Evolutionary conservation across 1,140 invertebrate genomes (phyloP), one percentile per base, ranked within the genome.

Genomic region (Littorina saxatilis): DNA sequence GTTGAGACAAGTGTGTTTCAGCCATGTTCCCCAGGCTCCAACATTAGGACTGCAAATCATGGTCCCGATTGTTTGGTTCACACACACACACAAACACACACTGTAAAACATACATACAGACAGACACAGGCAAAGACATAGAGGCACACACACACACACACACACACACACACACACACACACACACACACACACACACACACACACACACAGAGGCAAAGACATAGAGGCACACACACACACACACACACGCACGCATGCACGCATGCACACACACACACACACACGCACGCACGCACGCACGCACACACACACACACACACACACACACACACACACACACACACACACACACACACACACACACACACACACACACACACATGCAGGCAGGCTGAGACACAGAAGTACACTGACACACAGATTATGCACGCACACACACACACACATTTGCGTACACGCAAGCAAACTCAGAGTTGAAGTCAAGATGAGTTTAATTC

Each of bases 281-380:
- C 29, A 7, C 63, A 68, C 63, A 0, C 29, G 20, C 2, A 35
- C 63, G 35, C 63, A 68, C 27, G n/a, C 39, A 43, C 15, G 43
- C 39, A 73, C 39, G 43, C 0, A 47, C 63, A 68, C 63, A 32
- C 63, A 68, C 11, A 32, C 63, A 68, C 29, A 32, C 63, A 68
- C 63, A 68, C 63, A 68, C 2, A 20, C 63, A 68, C 29, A 20
- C 63, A 68, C 29, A 32, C 63, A 68, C 29, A 32, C 63, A 68
- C 11, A 37, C 63, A 68, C 63, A 32, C 63, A 68, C 11, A 32
- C 63, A 68, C 63, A 68, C 63, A 68, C 63, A 68, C 29, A n/a
- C 63, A 32, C 63, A 32, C 29, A n/a, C 63, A 68, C 29, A 20
- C 20, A 20, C 20, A 68, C 63, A 68, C 29, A 29, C 63, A 68